Conservation (phyloP, 2,797 vertebrate species). For the Alca torda region DNA sequence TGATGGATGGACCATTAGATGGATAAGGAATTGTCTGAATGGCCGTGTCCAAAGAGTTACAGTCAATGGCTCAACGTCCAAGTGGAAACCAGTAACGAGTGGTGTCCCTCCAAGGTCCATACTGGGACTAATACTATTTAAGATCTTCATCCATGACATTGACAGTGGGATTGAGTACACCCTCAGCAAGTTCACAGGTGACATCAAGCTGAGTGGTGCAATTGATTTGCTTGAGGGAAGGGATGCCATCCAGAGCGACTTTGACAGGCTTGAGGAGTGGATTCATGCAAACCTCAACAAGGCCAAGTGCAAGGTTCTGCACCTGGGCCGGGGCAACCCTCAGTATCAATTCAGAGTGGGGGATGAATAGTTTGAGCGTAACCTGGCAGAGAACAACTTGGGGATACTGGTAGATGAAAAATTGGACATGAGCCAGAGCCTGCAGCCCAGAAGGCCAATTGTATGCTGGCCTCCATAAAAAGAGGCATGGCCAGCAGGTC, state of each 20-base stretch:
- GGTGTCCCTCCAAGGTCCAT: not conserved
- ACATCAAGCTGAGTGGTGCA: not conserved
- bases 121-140: not conserved
- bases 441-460: too few relatives aligned
- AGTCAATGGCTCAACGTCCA: not conserved
- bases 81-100: not conserved
- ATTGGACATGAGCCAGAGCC: not conserved
- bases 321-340: not conserved
- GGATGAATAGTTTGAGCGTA: not conserved
- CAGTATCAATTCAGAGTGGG: not conserved
- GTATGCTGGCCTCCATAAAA: not conserved
- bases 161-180: not conserved
- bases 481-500: not conserved
- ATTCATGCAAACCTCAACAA: not conserved
- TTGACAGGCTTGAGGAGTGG: not conserved
- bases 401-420: not conserved
- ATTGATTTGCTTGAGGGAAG: not conserved
- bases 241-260: not conserved
- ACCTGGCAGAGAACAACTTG: not conserved
- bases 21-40: not conserved
- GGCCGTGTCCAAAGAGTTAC: not conserved
- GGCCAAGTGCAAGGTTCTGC: not conserved
- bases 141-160: not conserved
- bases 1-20: not conserved
- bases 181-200: not conserved